Base-by-base conservation (phyloP, 2,888 invertebrate genomes). In the Dryococelus australis region DNA sequence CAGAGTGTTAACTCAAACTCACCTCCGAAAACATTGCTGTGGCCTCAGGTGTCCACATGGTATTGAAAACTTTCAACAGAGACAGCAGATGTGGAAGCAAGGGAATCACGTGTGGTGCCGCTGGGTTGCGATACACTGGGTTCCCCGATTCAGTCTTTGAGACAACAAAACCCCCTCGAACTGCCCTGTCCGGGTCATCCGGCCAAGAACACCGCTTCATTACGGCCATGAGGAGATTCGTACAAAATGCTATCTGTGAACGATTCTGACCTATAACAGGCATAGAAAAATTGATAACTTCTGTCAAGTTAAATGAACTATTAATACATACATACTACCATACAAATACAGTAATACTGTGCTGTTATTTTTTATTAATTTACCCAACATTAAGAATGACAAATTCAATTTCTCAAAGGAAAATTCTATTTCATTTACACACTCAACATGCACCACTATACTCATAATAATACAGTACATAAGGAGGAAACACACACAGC, bases 181-280 rank as follows among this genome's bases (percentile, higher is more conserved):
- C 95, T 0, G 98, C 98, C 26, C 96, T 94, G 92, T 97, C 97
- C 0, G 96, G 96, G 92, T 98, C 97, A 86, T 96, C 96, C 0
- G 98, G 98, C 94, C 97, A 97, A n/a, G 96, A 95, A 91, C 97
- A 97, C 43, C 98, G 94, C 92, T 97, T 98, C n/a, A 98, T 96
- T 26, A 97, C 97, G 89, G 97, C 97, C 78, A 97, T 92, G 43
- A 97, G 94, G 47, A 97, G 94, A 89, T 96, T 95, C 86, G 97
- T 94, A 89, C 96, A 97, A 92, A 96, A 96, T 90, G 95, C 93
- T 28, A 97, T 93, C 89, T 95, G 95, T 84, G 95, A 94, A 9
- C 96, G 93, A 91, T 95, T 95, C 85, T 93, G 93, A 0, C 95
- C 95, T 89, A 78, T 16, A 80, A 65, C 9, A 43, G 28, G 27